A percentile compares a stretch with the other conserved stretches of the same genome.
These are phyloP conservation scores for Anguilla anguilla DNA, from an alignment of 2,797 vertebrate species.

Conservation along the genomic window DNA sequence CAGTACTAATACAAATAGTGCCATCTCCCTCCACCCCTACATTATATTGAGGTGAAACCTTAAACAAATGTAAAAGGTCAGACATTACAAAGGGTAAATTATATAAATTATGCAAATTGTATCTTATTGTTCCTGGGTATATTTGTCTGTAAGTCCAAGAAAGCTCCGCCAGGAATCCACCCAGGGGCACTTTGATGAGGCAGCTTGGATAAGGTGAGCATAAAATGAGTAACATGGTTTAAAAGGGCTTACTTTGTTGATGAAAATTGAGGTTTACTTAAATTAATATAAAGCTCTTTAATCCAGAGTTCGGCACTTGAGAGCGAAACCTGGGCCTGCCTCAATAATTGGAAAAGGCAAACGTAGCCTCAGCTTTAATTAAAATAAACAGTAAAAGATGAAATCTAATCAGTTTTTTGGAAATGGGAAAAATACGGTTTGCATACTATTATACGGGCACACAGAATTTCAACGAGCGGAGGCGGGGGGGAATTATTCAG, in stretches of 20 bases:
- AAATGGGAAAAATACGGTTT: slow-evolving; percentile 11
- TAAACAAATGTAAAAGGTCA: neutral
- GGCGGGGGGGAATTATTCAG: slow-evolving; percentile 20
- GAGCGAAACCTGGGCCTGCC: slow-evolving; percentile 31
- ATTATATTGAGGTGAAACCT: neutral
- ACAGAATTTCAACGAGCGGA: neutral
- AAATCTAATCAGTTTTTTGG: slow-evolving; percentile 34
- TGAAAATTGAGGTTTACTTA: slow-evolving; percentile 52
- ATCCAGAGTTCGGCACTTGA: slow-evolving; percentile 49
- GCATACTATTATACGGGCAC: slow-evolving; percentile 9
- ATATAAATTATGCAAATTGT: neutral
- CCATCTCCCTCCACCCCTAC: too few species aligned
- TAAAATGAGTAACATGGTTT: slow-evolving; percentile 30
- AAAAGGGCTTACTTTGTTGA: slow-evolving; percentile 39
- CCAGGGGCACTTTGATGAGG: slow-evolving; percentile 35
- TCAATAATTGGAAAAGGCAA: slow-evolving; percentile 30
- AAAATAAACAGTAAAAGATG: slow-evolving; percentile 44
- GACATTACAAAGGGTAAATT: neutral
- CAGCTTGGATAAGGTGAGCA: slow-evolving; percentile 41
- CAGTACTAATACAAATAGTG: too few species aligned
- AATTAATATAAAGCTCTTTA: slow-evolving; percentile 55
- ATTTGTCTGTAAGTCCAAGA: neutral
- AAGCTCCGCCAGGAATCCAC: neutral
- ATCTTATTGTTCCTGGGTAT: neutral
- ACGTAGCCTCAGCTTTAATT: slow-evolving; percentile 36